Base-by-base conservation (phyloP, 1,140 invertebrate species). In the Luehdorfia chinensis region DNA sequence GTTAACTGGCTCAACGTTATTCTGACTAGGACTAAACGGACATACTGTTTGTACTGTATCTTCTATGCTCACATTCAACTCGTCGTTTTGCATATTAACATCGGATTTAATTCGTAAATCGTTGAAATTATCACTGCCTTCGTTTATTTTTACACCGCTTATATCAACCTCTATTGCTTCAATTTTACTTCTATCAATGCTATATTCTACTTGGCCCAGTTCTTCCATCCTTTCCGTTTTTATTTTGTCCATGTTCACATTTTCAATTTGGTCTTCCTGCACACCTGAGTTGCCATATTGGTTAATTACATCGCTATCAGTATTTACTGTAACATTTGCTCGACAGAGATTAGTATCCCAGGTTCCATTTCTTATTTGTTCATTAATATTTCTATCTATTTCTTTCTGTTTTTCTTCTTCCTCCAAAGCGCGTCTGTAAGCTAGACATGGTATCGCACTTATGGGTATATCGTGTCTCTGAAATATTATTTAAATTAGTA, bases 381-480 rank as follows among this genome's bases (percentile, higher is more conserved):
- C 74, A 32, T 75, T 60, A 14, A 76, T 74, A 30, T 58, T 75
- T 49, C 46, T 50, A 50, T 77, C 56, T 36, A 79, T 87, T 57
- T 59, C 84, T 63, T 75, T 70, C 55, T 91, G 86, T 64, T 91
- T 89, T 5, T 88, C 80, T 72, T 93, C 92, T 66, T 95, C 92
- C 14, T 93, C 91, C 32, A 97, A 63, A 8, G 94, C 95, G 72
- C 90, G 89, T 52, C 90, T 87, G 74, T 99, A 99, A 47, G 94
- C 94, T n/a, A 98, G 87, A 77, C 98, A 99, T 6, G 97, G 97
- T 71, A 99, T 94, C 0, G 96, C 95, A 75, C 94, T 97, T 9
- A 98, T 84, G 8, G 97, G 98, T 53, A 99, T 94, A 72, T 96
- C 92, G 80, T 99, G 97, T 87, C 95, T 96, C 89, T 95, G 78